Conservation (phyloP, 53 echinoderm and acorn worm genomes). For the Holothuria leucospilota region DNA sequence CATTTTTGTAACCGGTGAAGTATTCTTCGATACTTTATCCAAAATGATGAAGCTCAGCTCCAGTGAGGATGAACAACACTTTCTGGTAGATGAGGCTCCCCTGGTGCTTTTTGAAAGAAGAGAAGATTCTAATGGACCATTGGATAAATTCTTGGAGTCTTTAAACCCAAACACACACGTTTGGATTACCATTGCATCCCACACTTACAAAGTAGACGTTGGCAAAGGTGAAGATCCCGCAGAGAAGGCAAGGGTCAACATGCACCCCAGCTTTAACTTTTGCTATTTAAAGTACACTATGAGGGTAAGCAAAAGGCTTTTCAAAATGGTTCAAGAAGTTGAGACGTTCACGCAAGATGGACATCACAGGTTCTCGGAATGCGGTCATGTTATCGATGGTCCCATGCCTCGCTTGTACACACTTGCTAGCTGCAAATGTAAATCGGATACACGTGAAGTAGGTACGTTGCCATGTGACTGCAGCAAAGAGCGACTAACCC, state of each 20-base stretch:
- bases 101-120: neutral
- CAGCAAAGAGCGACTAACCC: too few relatives aligned
- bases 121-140: neutral
- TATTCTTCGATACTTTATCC: too few relatives aligned
- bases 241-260: neutral
- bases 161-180: neutral
- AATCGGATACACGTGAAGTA: neutral
- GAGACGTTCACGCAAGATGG: slow-evolving; percentile 11
- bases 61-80: neutral
- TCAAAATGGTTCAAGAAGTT: neutral
- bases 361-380: slow-evolving; percentile 9
- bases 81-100: slow-evolving; percentile 18
- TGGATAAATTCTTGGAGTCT: too few relatives aligned
- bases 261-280: neutral
- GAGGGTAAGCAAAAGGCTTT: too few relatives aligned
- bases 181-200: slow-evolving; percentile 11
- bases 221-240: neutral
- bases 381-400: neutral
- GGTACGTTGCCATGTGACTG: too few relatives aligned
- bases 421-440: neutral
- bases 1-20: neutral
- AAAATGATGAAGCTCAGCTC: too few relatives aligned
- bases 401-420: slow-evolving; percentile 7
- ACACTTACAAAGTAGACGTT: slow-evolving; percentile 21
- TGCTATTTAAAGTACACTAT: neutral